Percentiles rank a stretch among this genome's conserved stretches.
Evolutionary conservation across 2,888 invertebrate genomes (phyloP).

Genomic region (Drosophila cognata): DNA sequence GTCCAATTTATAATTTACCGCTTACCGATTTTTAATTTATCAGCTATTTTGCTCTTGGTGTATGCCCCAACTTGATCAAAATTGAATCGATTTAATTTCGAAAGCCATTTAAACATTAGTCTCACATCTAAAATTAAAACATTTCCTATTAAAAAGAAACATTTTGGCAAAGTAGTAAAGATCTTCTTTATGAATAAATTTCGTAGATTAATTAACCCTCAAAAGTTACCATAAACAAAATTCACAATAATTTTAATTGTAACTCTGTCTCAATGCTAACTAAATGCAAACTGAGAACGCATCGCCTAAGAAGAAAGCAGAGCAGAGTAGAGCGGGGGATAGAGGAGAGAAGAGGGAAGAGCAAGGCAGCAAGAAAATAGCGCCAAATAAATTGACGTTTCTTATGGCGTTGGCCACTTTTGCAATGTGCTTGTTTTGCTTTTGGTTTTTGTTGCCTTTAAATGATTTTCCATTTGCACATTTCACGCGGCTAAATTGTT

Average conservation of each 20-base stretch:
- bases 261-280: neutral
- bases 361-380: conserved; percentile 3
- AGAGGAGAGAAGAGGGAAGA: neutral
- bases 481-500: conserved; percentile 67
- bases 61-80: neutral
- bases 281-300: conserved; percentile 1
- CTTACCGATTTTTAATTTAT: neutral
- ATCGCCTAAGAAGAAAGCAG: neutral
- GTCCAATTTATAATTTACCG: no score
- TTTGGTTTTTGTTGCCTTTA: conserved; percentile 53
- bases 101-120: neutral
- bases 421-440: conserved; percentile 19
- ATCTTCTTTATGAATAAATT: neutral
- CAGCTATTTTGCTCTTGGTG: neutral
- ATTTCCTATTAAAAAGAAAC: neutral
- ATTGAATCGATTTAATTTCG: no score
- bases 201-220: neutral
- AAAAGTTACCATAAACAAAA: neutral
- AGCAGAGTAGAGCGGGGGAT: neutral
- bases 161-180: neutral
- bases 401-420: conserved; percentile 44
- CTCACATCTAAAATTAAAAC: neutral
- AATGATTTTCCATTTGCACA: conserved; percentile 81
- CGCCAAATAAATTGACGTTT: conserved; percentile 52
- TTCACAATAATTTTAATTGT: neutral